Base-by-base conservation (phyloP, 2,888 invertebrate genomes). In the Sisyra nigra region DNA sequence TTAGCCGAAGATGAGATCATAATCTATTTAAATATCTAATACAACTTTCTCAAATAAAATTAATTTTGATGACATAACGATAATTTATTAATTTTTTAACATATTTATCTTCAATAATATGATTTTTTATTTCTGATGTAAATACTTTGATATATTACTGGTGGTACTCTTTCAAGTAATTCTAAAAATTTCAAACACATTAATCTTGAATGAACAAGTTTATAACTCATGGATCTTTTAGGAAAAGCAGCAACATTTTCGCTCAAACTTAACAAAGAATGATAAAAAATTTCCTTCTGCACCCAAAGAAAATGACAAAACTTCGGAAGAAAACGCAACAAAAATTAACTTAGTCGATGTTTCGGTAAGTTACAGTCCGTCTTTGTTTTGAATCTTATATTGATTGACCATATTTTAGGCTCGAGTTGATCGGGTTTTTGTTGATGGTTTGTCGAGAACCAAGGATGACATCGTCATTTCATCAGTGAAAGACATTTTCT, bases 401-500 rank as follows among this genome's bases (percentile, higher is more conserved):
- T n/a, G n/a, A n/a, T n/a, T n/a, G n/a, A n/a, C 24, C 24, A 24
- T 7, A 24, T 61, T 59, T 13, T 57, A 80, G 80, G 88, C 85
- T 0, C 72, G 84, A 42, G 91, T 96, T 2, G 87, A 92, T 57
- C 73, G 77, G 50, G 76, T 96, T 19, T 78, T 86, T 52, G 73
- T 96, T 40, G 84, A 87, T 55, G 94, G 94, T 0, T 61, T 96
- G 11, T 68, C 66, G 32, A 69, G 92, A 46, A 96, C 94, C 1
- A 87, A 88, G 60, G 84, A 92, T 59, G 93, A 94, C 56, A 76
- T 93, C 50, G 68, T 96, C 30, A 68, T 74, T 50, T 73, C 77
- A 52, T 81, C 85, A 19, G 78, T 94, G 0, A 69, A 76, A 44
- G 84, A 85, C 7, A 67, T 97, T 13, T 91, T 96, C 61, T 74